These are phyloP conservation scores for Rotaria sp. DNA, from an alignment of 2,888 invertebrate genomes.

Conservation along the genomic window DNA sequence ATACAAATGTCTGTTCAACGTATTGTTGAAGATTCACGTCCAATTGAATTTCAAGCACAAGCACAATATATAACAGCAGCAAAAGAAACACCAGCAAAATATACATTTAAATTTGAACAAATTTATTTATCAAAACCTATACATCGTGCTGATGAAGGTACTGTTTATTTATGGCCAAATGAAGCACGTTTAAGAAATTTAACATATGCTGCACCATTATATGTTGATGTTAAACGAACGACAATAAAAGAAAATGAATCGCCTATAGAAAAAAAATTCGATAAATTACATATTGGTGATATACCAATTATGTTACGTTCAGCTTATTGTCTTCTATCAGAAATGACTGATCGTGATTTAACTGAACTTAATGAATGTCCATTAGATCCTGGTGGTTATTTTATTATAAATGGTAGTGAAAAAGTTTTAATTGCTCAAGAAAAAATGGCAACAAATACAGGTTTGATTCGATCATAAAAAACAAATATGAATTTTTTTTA, in stretches of 20 bases:
- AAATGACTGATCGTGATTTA: slow-evolving; percentile 92
- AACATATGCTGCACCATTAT: slow-evolving; percentile 90
- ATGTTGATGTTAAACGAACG: slow-evolving; percentile 96
- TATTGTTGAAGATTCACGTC: slow-evolving; percentile 97
- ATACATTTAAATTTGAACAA: slow-evolving; percentile 91
- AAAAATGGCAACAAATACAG: slow-evolving; percentile 98
- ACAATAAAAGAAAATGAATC: slow-evolving; percentile 77
- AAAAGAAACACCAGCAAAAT: slow-evolving; percentile 80
- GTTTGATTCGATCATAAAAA: background rate
- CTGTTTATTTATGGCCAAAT: slow-evolving; percentile 64
- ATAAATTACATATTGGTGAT: slow-evolving; percentile 72
- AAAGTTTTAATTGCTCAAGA: slow-evolving; percentile 97
- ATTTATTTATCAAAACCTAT: slow-evolving; percentile 98
- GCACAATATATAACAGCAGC: slow-evolving; percentile 89
- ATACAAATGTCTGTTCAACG: slow-evolving; percentile 99
- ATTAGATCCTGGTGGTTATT: slow-evolving; percentile 96
- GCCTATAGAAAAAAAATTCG: slow-evolving; percentile 64
- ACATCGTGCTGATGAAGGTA: slow-evolving; percentile 99
- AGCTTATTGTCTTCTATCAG: slow-evolving; percentile 86
- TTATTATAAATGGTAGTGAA: slow-evolving; percentile 98
- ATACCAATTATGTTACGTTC: slow-evolving; percentile 98
- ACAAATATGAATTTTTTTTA: background rate
- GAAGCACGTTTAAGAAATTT: slow-evolving; percentile 92
- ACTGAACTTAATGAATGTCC: slow-evolving; percentile 98
- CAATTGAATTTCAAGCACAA: slow-evolving; percentile 89